Percentiles rank a stretch among this genome's conserved stretches.
phyloP scores from a whole-genome alignment of 2,888 invertebrate species.

The Athripsodes cinereus region DNA sequence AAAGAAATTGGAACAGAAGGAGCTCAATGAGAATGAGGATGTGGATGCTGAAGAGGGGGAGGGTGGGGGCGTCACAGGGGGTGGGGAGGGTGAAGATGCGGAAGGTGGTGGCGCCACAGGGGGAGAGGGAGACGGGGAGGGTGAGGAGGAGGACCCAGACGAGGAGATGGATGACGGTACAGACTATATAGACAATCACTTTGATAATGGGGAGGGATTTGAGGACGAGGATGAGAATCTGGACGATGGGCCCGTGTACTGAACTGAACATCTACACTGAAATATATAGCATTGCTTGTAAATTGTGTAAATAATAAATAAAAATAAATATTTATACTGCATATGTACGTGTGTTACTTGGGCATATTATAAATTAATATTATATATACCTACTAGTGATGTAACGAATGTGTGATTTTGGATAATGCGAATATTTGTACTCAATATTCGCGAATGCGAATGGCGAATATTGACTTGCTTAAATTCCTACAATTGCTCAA shows the following conservation, averaged over 20 bases:
- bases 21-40: slow-evolving; percentile 40
- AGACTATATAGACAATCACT: slow-evolving; percentile 81
- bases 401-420: too few relatives aligned
- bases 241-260: slow-evolving; percentile 78
- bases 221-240: slow-evolving; percentile 83
- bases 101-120: slow-evolving; percentile 50
- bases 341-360: too few relatives aligned
- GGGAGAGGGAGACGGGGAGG: slow-evolving; percentile 42
- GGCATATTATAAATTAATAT: too few relatives aligned
- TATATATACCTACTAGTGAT: too few relatives aligned
- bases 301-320: too few relatives aligned
- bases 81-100: slow-evolving; percentile 42
- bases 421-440: too few relatives aligned
- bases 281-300: too few relatives aligned
- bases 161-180: slow-evolving; percentile 87
- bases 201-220: slow-evolving; percentile 82
- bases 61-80: slow-evolving; percentile 46
- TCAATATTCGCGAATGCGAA: too few relatives aligned
- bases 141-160: slow-evolving; percentile 61
- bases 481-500: too few relatives aligned
- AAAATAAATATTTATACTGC: too few relatives aligned
- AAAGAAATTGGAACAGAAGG: slow-evolving; percentile 63
- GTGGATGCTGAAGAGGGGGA: slow-evolving; percentile 39
- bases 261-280: too few relatives aligned
- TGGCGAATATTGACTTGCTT: too few relatives aligned